phyloP scores from a whole-genome alignment of 2,113 vertebrate genomes.

The Scytalopus superciliaris region DNA sequence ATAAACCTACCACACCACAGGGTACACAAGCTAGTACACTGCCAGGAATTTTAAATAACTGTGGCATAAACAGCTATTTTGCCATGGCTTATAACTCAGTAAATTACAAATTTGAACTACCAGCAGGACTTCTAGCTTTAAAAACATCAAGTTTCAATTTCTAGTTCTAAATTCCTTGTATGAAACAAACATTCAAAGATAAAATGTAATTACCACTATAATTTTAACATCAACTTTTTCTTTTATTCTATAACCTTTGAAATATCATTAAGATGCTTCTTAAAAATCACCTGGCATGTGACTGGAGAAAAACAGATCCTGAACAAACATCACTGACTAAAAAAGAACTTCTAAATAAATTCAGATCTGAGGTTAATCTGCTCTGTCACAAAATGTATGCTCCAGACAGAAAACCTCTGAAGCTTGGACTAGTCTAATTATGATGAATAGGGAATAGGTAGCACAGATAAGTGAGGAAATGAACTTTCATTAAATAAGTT shows the following conservation, averaged over 20 bases:
- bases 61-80: neutral
- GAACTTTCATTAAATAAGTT: neutral
- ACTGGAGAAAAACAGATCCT: neutral
- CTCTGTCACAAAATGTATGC: neutral
- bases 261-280: neutral
- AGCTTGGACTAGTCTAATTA: neutral
- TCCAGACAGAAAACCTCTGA: neutral
- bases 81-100: neutral
- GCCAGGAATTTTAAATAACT: conserved; percentile 15
- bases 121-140: neutral
- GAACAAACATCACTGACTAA: neutral
- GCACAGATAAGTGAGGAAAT: neutral
- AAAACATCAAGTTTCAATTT: neutral
- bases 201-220: neutral
- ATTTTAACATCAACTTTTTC: neutral
- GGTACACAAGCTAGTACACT: neutral
- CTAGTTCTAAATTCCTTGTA: neutral
- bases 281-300: neutral
- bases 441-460: neutral
- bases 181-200: neutral
- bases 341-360: neutral
- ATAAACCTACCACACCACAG: neutral
- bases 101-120: neutral
- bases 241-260: neutral
- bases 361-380: neutral